Base-by-base conservation (phyloP, 1,140 invertebrate genomes). In the Aphelinus atriplicis region DNA sequence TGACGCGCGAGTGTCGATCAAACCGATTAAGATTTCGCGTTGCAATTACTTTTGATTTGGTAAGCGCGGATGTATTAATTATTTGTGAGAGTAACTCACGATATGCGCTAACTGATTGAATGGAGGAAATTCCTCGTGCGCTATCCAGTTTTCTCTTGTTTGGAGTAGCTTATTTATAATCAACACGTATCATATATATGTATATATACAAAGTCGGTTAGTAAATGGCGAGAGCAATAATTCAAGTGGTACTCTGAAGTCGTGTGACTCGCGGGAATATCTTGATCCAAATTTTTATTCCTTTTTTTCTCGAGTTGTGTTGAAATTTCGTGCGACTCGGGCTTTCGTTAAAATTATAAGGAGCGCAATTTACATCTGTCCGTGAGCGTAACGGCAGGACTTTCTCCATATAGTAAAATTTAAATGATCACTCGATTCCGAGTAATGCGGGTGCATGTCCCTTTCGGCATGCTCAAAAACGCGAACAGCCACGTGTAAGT, bases 311-410 rank as follows among this genome's bases (percentile, higher is more conserved):
- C 10, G 50, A 9, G 1, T 6, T 53, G 56, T 67, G 72, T 67
- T 66, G 64, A 61, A 73, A 73, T 62, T 55, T 67, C 57, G 64
- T 60, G 55, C 43, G 62, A 72, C 73, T 68, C 62, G 60, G 10
- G 60, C 58, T 56, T 70, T 51, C 58, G 26, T 26, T 26, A 26
- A 57, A 47, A 73, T 43, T 55, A 6, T 47, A 50, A 69, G 56
- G 10, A 64, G 57, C 60, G 55, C 47, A 57, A 62, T 46, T 5
- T 45, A 45, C 45, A n/a, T 7, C n/a, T n/a, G 46, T 56, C 51
- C 7, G 61, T 47, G 26, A 47, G 62, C 48, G 43, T 60, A 51
- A 61, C 63, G 71, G 58, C 51, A 53, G 7, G 26, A 61, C 47
- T 73, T 53, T 66, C 50, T 53, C 7, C 43, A 3, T 64, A 50